These are phyloP conservation scores for Iguana delicatissima DNA, from an alignment of 2,797 vertebrate genomes.

Conservation along the genomic window DNA sequence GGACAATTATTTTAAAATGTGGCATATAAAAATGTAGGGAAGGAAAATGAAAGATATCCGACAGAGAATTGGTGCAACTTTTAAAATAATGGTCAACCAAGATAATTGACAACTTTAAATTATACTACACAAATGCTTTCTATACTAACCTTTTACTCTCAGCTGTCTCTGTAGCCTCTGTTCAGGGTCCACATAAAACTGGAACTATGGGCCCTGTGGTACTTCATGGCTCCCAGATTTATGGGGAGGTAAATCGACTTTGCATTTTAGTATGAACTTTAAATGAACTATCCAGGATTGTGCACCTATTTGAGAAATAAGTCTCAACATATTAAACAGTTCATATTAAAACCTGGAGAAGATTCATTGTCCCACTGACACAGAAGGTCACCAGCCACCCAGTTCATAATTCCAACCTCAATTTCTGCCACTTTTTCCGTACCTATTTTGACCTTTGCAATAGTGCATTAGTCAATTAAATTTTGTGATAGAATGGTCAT, in stretches of 20 bases:
- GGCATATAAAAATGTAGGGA: not conserved
- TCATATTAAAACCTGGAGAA: too few species aligned
- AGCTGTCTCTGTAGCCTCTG: not conserved
- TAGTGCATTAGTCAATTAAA: slow-evolving; percentile 27
- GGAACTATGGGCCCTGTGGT: not conserved
- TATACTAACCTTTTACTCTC: not conserved
- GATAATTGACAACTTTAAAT: not conserved
- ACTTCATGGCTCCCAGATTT: too few species aligned
- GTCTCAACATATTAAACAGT: too few species aligned
- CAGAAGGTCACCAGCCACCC: not conserved
- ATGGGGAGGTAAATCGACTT: too few species aligned
- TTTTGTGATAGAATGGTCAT: slow-evolving; percentile 2
- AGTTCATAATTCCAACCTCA: not conserved
- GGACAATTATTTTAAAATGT: not conserved
- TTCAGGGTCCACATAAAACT: not conserved
- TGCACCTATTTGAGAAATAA: too few species aligned
- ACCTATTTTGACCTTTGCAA: slow-evolving; percentile 28
- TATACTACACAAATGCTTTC: not conserved
- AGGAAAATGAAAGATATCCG: not conserved
- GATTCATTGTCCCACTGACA: too few species aligned
- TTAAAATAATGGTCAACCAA: not conserved
- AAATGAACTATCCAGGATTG: too few species aligned
- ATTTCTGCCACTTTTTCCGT: slow-evolving; percentile 12
- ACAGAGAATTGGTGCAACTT: not conserved
- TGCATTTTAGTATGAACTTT: too few species aligned